Evolutionary conservation across 2,888 invertebrate species (phyloP).

Genomic region (Orchestes rusci): DNA sequence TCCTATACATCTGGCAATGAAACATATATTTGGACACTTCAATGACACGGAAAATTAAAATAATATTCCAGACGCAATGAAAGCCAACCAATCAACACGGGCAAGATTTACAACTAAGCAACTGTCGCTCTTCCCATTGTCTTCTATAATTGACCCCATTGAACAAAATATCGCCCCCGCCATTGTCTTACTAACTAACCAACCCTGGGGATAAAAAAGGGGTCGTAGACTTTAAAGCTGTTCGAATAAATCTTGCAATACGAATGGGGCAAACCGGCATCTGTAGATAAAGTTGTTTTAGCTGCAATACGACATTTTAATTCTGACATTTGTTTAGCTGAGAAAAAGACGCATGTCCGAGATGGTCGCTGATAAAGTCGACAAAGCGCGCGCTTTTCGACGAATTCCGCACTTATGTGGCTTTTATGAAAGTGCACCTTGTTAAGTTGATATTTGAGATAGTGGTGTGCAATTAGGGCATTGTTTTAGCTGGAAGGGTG

Average conservation of each 20-base stretch:
- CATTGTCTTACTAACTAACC: constrained; percentile 22
- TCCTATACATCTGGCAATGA: no score
- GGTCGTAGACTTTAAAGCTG: constrained; percentile 42
- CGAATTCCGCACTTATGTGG: constrained; percentile 18
- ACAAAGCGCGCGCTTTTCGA: constrained; percentile 20
- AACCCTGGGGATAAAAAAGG: constrained; percentile 27
- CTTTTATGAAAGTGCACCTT: constrained; percentile 21
- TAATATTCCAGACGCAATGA: no score
- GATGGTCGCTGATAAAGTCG: constrained; percentile 22
- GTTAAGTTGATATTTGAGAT: no score
- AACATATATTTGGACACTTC: no score
- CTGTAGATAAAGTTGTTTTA: constrained; percentile 43
- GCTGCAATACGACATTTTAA: constrained; percentile 41
- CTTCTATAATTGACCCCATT: constrained; percentile 12
- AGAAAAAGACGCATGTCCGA: constrained; percentile 26
- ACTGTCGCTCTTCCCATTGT: constrained; percentile 8
- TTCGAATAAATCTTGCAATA: constrained; percentile 42
- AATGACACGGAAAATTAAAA: no score
- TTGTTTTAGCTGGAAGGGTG: no score
- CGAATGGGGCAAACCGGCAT: constrained; percentile 42
- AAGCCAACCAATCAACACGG: no score
- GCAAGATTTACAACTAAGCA: no score
- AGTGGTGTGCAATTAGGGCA: no score
- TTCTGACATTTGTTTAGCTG: constrained; percentile 37
- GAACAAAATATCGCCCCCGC: constrained; percentile 11